Percentiles rank a stretch among this genome's conserved stretches.
Evolutionary conservation across 2,888 invertebrate genomes (phyloP).

Genomic region (Luperina testacea): DNA sequence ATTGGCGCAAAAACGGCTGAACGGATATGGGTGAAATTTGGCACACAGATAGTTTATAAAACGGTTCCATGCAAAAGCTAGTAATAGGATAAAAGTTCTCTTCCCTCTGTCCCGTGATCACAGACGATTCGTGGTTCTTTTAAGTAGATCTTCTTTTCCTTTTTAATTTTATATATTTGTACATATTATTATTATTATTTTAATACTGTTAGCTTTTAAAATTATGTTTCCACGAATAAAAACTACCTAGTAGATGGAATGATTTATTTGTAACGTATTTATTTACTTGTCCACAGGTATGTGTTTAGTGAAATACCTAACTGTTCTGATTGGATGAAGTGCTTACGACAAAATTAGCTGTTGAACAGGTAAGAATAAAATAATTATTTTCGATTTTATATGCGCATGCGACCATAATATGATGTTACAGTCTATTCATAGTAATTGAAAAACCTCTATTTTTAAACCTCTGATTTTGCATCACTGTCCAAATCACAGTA

Average conservation of each 20-base stretch:
- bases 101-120: background rate
- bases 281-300: slow-evolving; percentile 40
- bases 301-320: slow-evolving; percentile 28
- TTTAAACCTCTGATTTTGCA: too few relatives aligned
- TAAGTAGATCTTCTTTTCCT: too few relatives aligned
- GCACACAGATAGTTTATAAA: too few relatives aligned
- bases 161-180: too few relatives aligned
- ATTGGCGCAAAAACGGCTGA: too few relatives aligned
- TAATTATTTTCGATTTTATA: background rate
- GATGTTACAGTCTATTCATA: background rate
- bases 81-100: background rate
- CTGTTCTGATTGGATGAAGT: slow-evolving; percentile 41
- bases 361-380: slow-evolving; percentile 22
- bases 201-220: too few relatives aligned
- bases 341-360: background rate
- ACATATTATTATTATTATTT: too few relatives aligned
- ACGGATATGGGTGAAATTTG: too few relatives aligned
- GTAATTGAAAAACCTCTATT: too few relatives aligned
- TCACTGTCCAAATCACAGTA: too few relatives aligned
- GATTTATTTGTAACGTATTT: background rate
- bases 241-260: background rate
- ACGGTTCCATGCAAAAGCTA: too few relatives aligned
- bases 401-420: background rate
- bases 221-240: too few relatives aligned
- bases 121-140: background rate